Evolutionary conservation across 2,797 vertebrate genomes (phyloP), one percentile per base, ranked within the genome.

Genomic region (Intellagama lesueurii): DNA sequence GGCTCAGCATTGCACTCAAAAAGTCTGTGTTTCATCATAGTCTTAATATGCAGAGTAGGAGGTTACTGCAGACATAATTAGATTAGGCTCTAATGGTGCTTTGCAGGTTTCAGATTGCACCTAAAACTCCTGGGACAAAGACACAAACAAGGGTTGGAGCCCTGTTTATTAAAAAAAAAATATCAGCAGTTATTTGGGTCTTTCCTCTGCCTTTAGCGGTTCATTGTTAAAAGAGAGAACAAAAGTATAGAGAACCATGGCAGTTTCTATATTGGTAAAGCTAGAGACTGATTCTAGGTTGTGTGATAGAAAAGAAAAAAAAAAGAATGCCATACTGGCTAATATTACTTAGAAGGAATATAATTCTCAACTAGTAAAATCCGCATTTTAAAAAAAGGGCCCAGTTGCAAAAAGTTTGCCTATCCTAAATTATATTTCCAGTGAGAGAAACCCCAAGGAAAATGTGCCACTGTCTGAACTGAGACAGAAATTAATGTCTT

Each of bases 31-130:
- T 47, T 49, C 30, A 30, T 32, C 69, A 52, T 47, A 56, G 12
- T 52, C 49, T 73, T 73, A 85, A 85, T 73, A 73, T 35, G 47
- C n/a, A 35, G 32, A 26, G 32, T 85, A 26, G n/a, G 72, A 73
- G 47, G 40, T 28, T 40, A 73, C 47, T 35, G 5, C 49, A 73
- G 11, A 72, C n/a, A 52, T 56, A 56, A 73, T 85, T 73, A 52
- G 83, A 85, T 85, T 85, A 56, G n/a, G 22, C 12, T 26, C 47
- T 85, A 49, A 60, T 81, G 60, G 60, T 81, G 79, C 24, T 81
- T 60, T 52, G 32, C 47, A 26, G 22, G 49, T 56, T 85, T 73
- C 5, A 73, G 49, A 85, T 56, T 73, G 72, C 32, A 56, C 14
- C 69, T 73, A 24, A 22, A 52, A 72, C 52, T 35, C 19, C 24